These are phyloP conservation scores for Darevskia nairensis DNA, from an alignment of 2,797 vertebrate genomes.

Conservation along the genomic window DNA sequence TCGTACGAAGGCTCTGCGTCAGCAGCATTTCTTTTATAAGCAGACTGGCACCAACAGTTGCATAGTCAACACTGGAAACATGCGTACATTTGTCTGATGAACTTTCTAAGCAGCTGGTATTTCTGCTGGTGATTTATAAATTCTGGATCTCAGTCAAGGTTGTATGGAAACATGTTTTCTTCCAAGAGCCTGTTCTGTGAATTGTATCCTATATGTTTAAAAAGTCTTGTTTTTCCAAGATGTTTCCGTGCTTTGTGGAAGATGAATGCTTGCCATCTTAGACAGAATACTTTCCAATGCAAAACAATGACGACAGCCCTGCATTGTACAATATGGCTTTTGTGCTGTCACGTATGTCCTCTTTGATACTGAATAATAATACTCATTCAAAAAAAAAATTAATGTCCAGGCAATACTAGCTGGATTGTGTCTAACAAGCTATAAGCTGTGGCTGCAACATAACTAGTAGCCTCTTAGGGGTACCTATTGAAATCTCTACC, in stretches of 20 bases:
- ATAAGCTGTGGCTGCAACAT: conserved; percentile 14
- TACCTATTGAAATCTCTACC: conserved; percentile 36
- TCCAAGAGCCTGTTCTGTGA: conserved; percentile 63
- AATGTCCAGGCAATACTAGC: conserved; percentile 20
- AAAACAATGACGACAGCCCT: not conserved
- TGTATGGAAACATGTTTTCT: conserved; percentile 72
- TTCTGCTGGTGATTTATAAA: conserved; percentile 74
- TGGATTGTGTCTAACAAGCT: conserved; percentile 26
- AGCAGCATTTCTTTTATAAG: conserved; percentile 97
- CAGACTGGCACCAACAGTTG: conserved; percentile 93
- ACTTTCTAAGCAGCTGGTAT: conserved; percentile 79
- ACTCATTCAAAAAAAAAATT: not conserved
- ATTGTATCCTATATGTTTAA: conserved; percentile 68
- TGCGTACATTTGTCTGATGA: conserved; percentile 59
- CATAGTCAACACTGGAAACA: conserved; percentile 76
- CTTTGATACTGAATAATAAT: conserved; percentile 8
- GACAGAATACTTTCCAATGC: conserved; percentile 16
- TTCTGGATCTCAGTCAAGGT: conserved; percentile 71
- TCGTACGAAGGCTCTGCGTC: conserved; percentile 95
- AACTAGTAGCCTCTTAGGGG: conserved; percentile 26
- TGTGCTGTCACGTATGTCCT: conserved; percentile 3
- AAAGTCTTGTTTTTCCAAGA: conserved; percentile 53
- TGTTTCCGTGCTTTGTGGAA: conserved; percentile 69
- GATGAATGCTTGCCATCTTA: conserved; percentile 42
- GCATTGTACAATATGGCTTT: conserved; percentile 20